A percentile compares a stretch with the other conserved stretches of the same genome.
phyloP scores from a whole-genome alignment of 2,113 vertebrate species.

The Sander lucioperca region DNA sequence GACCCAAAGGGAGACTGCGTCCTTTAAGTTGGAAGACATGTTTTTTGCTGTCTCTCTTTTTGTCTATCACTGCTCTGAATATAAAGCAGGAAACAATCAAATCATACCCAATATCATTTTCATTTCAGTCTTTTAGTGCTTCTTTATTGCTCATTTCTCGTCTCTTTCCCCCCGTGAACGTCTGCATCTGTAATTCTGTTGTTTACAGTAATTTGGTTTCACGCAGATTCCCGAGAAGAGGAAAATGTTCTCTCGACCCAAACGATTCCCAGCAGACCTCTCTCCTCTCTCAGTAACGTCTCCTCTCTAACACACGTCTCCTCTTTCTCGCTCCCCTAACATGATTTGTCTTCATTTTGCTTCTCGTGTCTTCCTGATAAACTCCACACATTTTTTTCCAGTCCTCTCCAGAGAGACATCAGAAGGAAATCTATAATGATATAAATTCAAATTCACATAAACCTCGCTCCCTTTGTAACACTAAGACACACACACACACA shows the following conservation, averaged over 20 bases:
- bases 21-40: background rate
- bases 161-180: constrained; percentile 7
- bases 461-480: background rate
- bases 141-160: constrained; percentile 2
- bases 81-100: constrained; percentile 43
- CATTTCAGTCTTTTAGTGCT: constrained; percentile 28
- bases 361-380: constrained; percentile 51
- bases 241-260: constrained; percentile 64
- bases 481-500: background rate
- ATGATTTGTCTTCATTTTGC: constrained; percentile 55
- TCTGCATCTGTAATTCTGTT: constrained; percentile 56
- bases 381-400: constrained; percentile 39
- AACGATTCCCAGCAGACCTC: constrained; percentile 64
- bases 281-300: constrained; percentile 27
- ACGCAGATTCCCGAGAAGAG: constrained; percentile 55
- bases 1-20: background rate
- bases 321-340: constrained; percentile 39
- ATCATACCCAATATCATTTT: constrained; percentile 56
- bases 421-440: constrained; percentile 47
- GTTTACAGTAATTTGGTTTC: constrained; percentile 71
- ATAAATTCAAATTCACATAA: constrained; percentile 43
- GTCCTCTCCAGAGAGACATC: constrained; percentile 30
- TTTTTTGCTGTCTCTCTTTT: background rate
- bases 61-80: constrained; percentile 15
- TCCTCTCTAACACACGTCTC: constrained; percentile 39